These are phyloP conservation scores for Petrolisthes manimaculis DNA, from an alignment of 2,888 invertebrate species.

Conservation along the genomic window DNA sequence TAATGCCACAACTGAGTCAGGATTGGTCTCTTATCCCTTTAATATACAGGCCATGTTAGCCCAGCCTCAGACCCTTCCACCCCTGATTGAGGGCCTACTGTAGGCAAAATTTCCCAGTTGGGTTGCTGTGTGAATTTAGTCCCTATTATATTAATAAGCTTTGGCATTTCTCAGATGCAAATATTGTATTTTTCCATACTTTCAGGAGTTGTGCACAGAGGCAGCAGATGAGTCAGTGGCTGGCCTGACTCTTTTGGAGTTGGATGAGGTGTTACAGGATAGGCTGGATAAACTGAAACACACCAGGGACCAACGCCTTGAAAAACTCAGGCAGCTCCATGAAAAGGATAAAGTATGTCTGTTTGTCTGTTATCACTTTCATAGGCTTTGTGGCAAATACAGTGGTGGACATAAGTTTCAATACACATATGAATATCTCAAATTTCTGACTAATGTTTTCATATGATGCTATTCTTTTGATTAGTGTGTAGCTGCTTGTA, in stretches of 20 bases:
- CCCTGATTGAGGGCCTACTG: too few relatives aligned
- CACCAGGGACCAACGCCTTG: conserved; percentile 26
- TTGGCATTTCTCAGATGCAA: not conserved
- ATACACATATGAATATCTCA: too few relatives aligned
- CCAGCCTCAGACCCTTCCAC: too few relatives aligned
- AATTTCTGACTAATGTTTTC: too few relatives aligned
- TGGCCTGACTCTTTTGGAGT: conserved; percentile 41
- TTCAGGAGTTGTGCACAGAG: conserved; percentile 21
- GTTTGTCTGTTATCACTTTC: too few relatives aligned
- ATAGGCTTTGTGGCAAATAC: too few relatives aligned
- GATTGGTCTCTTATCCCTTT: too few relatives aligned
- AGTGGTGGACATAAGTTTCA: too few relatives aligned
- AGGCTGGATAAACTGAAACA: conserved; percentile 40
- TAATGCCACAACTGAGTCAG: too few relatives aligned
- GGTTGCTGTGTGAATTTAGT: not conserved
- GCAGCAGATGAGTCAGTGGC: conserved; percentile 44
- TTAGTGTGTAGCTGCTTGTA: too few relatives aligned
- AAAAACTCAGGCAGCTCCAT: conserved; percentile 33
- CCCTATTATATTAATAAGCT: not conserved
- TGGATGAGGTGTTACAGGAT: conserved; percentile 48
- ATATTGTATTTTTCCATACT: not conserved
- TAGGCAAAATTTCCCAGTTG: not conserved
- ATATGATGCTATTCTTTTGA: too few relatives aligned
- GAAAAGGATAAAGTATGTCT: conserved; percentile 50
- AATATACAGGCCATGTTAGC: too few relatives aligned